Base-by-base conservation (phyloP, 2,113 vertebrate species). In the Pluvialis apricaria region DNA sequence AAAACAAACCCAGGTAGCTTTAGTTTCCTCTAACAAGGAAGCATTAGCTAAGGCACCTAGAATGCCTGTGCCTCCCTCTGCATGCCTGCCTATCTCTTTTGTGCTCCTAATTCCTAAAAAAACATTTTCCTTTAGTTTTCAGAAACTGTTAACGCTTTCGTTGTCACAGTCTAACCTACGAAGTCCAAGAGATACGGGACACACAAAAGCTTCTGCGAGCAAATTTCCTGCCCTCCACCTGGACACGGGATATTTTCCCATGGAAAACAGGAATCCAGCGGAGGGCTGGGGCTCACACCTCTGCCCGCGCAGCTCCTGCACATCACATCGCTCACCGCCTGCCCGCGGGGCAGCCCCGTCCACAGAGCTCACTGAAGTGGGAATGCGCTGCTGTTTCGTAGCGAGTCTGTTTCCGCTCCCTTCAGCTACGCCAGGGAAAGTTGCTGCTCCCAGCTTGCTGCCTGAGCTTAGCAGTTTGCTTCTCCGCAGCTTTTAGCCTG, bases 221-320 rank as follows among this genome's bases (percentile, higher is more conserved):
- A 38, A 26, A n/a, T 69, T n/a, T 26, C n/a, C 24, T 15, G 9
- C 31, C 38, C 36, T 61, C 21, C 42, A 42, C 61, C 31, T 68
- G 65, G 38, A 71, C 42, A 12, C 3, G 14, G 40, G 57, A 38
- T 40, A 25, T 73, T 70, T 81, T 78, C n/a, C 42, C 14, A 7
- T 4, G 40, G 40, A 38, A 78, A 90, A 49, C 1, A 10, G 42
- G 73, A 77, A 64, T 20, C 10, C 2, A 18, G 0, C 0, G 1
- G 5, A 36, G 31, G 29, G 22, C 45, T 54, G 51, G 36, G 45
- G 31, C 34, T 80, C 13, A 19, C 10, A 2, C 15, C 49, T 65
- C 68, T 29, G 6, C 34, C 49, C 5, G 8, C 54, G 6, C 13
- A 3, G 6, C 49, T 83, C n/a, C 72, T 76, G 76, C 40, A 1